phyloP scores from a whole-genome alignment of 1,140 invertebrate genomes.

The silkworm (Bombyx mori) region DNA sequence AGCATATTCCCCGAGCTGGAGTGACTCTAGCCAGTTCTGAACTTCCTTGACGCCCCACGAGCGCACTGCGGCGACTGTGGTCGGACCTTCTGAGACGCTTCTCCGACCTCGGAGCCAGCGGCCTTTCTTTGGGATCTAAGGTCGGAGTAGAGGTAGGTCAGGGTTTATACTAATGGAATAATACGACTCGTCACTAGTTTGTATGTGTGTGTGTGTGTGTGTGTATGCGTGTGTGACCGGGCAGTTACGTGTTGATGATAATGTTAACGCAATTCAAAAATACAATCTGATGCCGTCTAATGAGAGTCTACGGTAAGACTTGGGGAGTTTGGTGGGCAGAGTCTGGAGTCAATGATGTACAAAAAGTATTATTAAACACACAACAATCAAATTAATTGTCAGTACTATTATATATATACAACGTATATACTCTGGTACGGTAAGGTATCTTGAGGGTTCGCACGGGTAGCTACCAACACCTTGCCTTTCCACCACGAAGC shows the following conservation, averaged over 20 bases:
- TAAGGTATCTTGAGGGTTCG: no score
- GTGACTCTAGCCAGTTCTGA: constrained; percentile 87
- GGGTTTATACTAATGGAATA: constrained; percentile 1
- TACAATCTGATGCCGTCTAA: constrained; percentile 40
- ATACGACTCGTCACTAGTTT: not conserved
- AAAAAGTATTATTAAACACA: not conserved
- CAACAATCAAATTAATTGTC: not conserved
- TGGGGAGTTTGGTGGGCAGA: constrained; percentile 19
- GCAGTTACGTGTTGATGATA: no score
- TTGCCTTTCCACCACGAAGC: no score
- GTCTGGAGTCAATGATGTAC: constrained; percentile 8
- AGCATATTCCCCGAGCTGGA: constrained; percentile 90
- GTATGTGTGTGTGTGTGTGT: not conserved
- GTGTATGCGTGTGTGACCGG: not conserved
- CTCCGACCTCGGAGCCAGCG: constrained; percentile 69
- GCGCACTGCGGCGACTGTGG: constrained; percentile 33
- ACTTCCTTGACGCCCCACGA: constrained; percentile 82
- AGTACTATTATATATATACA: no score
- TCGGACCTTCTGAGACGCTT: constrained; percentile 61
- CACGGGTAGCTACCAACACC: no score
- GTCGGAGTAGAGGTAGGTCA: constrained; percentile 12
- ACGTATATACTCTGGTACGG: not conserved
- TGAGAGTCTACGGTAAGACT: constrained; percentile 37
- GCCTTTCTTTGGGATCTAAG: constrained; percentile 56
- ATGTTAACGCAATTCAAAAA: constrained; percentile 9